Base-by-base conservation (phyloP, 2,797 vertebrate genomes). In the Varecia variegata region DNA sequence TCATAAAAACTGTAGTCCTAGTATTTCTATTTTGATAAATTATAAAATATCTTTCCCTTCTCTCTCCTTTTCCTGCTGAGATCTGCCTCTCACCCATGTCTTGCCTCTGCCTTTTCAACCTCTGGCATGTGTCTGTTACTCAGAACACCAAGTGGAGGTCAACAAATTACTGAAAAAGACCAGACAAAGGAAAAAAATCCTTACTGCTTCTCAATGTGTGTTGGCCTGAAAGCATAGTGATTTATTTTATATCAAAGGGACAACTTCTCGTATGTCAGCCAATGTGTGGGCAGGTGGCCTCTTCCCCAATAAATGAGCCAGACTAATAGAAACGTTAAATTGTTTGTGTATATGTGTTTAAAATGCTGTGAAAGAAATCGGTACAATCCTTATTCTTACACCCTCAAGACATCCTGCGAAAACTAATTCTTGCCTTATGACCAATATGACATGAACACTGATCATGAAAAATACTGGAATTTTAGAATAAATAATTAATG, bases 21-120 rank as follows among this genome's bases (percentile, higher is more conserved):
- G 10, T 81, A 45, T 87, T 94, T 12, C 52, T 90, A 30, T 81
- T 95, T 94, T 68, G 52, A 84, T 81, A 81, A 93, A 90, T 62
- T 88, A 67, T 45, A 85, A 94, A 97, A 82, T 77, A 27, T 21
- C 81, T 94, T 91, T 62, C 52, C 81, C 15, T 87, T 80, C 27
- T 56, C 38, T 88, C 3, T 4, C 20, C 27, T 95, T 92, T 93
- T 76, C 74, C 76, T 93, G 43, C 56, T 47, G 85, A 60, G 35
- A 52, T 13, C 25, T 6, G 7, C 43, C 43, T 32, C 52, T 90
- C 45, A 21, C 38, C 38, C 38, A 9, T 8, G 6, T 83, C 62
- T 84, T 45, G 32, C 56, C 84, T 86, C 62, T 89, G n/a, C n/a
- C 25, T 50, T 87, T 73, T 76, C n/a, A 30, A 71, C 65, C 83